These are phyloP conservation scores for Lethenteron reissneri DNA, from an alignment of 2,113 vertebrate species.

Conservation along the genomic window DNA sequence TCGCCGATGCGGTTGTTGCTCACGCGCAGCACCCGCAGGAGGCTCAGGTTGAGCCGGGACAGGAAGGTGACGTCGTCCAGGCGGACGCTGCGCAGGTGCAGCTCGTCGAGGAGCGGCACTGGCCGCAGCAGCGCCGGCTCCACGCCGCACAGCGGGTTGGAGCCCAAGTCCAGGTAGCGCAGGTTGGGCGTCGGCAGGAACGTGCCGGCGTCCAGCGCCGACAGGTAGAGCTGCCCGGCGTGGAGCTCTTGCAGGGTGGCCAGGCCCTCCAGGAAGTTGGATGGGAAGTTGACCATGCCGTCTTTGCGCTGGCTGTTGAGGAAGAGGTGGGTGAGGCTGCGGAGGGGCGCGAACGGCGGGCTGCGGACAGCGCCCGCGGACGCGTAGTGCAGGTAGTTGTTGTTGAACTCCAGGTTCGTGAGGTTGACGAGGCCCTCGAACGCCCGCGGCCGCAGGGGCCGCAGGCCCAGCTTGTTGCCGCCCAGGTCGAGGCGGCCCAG, in stretches of 20 bases:
- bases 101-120: conserved; percentile 16
- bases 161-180: conserved; percentile 19
- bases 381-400: conserved; percentile 19
- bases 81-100: conserved; percentile 18
- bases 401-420: conserved; percentile 15
- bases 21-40: conserved; percentile 20
- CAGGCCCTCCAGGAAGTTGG: conserved; percentile 27
- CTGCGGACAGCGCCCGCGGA: not conserved
- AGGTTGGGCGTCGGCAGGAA: conserved; percentile 21
- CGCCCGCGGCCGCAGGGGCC: rapidly evolving
- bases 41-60: conserved; percentile 14
- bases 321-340: conserved; percentile 15
- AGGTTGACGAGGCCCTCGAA: conserved; percentile 22
- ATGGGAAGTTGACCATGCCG: conserved; percentile 12
- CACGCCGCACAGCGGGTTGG: conserved; percentile 19
- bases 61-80: conserved; percentile 25
- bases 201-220: conserved; percentile 13
- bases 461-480: conserved; percentile 14
- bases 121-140: conserved; percentile 17
- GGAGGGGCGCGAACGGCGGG: conserved; percentile 22
- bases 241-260: conserved; percentile 18
- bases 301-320: conserved; percentile 18
- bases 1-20: conserved; percentile 18
- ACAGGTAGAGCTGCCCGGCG: conserved; percentile 14
- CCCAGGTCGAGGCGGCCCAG: conserved; percentile 15